Base-by-base conservation (phyloP, 2,797 vertebrate genomes). In the Limnodromus scolopaceus region DNA sequence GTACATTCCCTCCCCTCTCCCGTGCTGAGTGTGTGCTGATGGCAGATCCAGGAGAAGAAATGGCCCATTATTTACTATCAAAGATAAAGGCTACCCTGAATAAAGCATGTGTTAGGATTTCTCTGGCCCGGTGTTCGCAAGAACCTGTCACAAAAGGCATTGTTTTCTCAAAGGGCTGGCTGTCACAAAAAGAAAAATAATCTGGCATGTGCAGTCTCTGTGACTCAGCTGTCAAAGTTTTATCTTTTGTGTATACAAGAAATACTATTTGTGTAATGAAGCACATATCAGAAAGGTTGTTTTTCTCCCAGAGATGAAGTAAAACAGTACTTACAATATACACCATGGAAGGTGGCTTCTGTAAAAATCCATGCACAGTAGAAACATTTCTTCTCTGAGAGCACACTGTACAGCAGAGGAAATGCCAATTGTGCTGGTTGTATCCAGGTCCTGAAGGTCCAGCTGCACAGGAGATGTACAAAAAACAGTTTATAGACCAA, bases 141-240 rank as follows among this genome's bases (percentile, higher is more conserved):
- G 87, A 82, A 72, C 16, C 55, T 91, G 80, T 54, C 92, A 85
- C 68, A 71, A 64, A 89, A 93, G 43, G 16, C 68, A 36, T 43
- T 74, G 19, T 86, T 91, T 95, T 64, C 55, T 94, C 87, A 79
- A 53, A 89, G 46, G 27, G 9, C 45, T 91, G 69, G 8, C 80
- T 89, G 55, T 93, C 81, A 85, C 75, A 66, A 72, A 87, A 45
- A 82, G 46, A 65, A 53, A 60, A 79, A 25, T 27, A 57, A 19
- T 12, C 63, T 13, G 7, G 38, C 4, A 28, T 41, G 39, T 3
- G 5, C 48, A 57, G n/a, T 51, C 74, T 90, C 58, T 22, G 51
- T 84, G 83, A 96, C 83, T 94, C 83, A 87, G 72, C 58, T 88
- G 70, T 60, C 58, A 49, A 88, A 81, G 25, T 92, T 87, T 89